These are phyloP conservation scores for Caenorhabditis auriculariae DNA, from an alignment of 2,888 invertebrate species.

Conservation along the genomic window DNA sequence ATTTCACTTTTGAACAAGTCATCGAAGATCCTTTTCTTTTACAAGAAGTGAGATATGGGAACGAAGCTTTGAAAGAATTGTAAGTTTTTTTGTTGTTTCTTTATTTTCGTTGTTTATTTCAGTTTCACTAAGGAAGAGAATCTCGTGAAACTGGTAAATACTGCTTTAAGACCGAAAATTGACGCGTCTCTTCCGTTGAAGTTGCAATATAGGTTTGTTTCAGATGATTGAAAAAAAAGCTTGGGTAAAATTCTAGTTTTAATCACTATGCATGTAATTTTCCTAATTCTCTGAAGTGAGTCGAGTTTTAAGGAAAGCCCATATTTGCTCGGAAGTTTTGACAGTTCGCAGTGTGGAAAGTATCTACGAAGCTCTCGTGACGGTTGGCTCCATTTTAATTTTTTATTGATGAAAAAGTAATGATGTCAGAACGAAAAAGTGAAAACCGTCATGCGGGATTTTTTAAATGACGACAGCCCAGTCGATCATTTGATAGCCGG, in stretches of 20 bases:
- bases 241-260: too few relatives aligned
- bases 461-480: constrained; percentile 16
- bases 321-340: constrained; percentile 39
- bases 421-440: constrained; percentile 23
- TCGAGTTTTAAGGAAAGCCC: constrained; percentile 19
- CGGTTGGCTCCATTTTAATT: constrained; percentile 6
- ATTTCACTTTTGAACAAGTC: constrained; percentile 36
- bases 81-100: not conserved
- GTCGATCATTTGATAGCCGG: constrained; percentile 36
- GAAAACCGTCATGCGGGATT: constrained; percentile 8
- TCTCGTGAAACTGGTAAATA: constrained; percentile 26
- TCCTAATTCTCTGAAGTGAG: not conserved
- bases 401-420: not conserved
- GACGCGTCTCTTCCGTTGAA: constrained; percentile 18
- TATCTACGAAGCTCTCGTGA: constrained; percentile 19
- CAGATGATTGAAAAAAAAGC: too few relatives aligned
- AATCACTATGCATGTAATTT: too few relatives aligned
- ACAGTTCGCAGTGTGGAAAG: constrained; percentile 25
- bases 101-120: constrained; percentile 7
- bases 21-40: constrained; percentile 45
- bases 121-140: constrained; percentile 34
- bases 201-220: constrained; percentile 35
- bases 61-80: not conserved
- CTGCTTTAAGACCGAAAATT: constrained; percentile 23
- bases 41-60: constrained; percentile 42